phyloP scores from a whole-genome alignment of 2,797 vertebrate species.

The Furcifer pardalis region DNA sequence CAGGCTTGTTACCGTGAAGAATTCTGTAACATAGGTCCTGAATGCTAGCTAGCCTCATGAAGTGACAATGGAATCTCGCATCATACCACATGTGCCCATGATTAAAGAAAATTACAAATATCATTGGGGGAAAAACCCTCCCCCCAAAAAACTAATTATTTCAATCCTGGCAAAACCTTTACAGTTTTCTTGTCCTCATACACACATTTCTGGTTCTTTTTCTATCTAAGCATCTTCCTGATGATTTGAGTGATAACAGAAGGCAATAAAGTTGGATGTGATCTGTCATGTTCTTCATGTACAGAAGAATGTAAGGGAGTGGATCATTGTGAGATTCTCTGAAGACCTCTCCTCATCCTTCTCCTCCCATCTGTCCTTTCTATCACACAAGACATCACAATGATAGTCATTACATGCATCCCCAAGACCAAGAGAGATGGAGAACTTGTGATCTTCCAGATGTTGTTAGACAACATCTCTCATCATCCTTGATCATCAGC shows the following conservation, averaged over 20 bases:
- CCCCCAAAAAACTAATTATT: background rate
- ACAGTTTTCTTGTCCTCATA: background rate
- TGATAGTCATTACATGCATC: background rate
- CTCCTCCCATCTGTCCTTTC: background rate
- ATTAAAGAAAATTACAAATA: background rate
- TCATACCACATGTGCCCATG: slow-evolving; percentile 2
- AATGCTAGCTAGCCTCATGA: slow-evolving; percentile 9
- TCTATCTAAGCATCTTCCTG: background rate
- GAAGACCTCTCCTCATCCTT: background rate
- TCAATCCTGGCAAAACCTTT: background rate
- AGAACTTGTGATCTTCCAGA: background rate
- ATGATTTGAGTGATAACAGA: background rate
- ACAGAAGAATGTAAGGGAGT: background rate
- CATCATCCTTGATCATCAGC: background rate
- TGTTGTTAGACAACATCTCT: background rate
- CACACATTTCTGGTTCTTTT: background rate
- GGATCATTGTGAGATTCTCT: background rate
- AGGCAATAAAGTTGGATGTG: background rate
- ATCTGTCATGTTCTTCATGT: background rate
- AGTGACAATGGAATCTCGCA: background rate
- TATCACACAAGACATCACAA: background rate
- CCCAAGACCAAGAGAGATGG: background rate
- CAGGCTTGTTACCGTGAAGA: slow-evolving; percentile 15
- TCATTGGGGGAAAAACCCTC: background rate
- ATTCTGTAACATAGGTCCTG: background rate